Conservation (phyloP, 2,113 vertebrate genomes). For the Hippocampus barbouri region DNA sequence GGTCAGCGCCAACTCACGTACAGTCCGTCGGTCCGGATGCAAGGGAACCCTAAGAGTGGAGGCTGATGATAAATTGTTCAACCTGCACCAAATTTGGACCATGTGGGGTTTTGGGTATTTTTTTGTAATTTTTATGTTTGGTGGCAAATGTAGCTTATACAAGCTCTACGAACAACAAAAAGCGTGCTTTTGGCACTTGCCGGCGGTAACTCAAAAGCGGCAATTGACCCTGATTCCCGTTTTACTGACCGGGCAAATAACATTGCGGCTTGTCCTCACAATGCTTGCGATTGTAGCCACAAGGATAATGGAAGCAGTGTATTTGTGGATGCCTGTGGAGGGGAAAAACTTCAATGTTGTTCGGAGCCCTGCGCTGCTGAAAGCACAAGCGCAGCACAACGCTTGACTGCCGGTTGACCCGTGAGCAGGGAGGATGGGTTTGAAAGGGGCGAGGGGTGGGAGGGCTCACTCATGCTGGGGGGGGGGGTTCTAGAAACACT, state of each 20-base stretch:
- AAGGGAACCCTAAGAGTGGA: too few species aligned
- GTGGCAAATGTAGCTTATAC: background rate
- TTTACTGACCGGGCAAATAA: slow-evolving; percentile 41
- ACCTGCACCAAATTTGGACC: background rate
- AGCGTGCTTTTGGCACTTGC: background rate
- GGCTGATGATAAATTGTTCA: too few species aligned
- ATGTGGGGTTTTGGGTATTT: background rate
- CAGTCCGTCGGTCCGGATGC: background rate
- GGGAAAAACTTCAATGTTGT: slow-evolving; percentile 60
- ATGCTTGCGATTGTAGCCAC: slow-evolving; percentile 59
- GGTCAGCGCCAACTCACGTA: background rate
- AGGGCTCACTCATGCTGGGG: slow-evolving; percentile 63
- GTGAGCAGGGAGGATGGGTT: slow-evolving; percentile 45
- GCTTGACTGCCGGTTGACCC: slow-evolving; percentile 58
- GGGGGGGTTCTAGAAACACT: slow-evolving; percentile 45
- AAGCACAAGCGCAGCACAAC: slow-evolving; percentile 70
- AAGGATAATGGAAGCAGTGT: slow-evolving; percentile 67
- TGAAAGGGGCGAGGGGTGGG: slow-evolving; percentile 17
- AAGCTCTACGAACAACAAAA: too few species aligned
- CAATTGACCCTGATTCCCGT: slow-evolving; percentile 23
- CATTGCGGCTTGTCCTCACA: slow-evolving; percentile 34
- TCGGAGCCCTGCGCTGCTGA: slow-evolving; percentile 55
- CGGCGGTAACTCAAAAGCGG: background rate
- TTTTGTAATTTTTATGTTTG: background rate
- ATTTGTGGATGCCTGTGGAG: slow-evolving; percentile 60